These are phyloP conservation scores for Pemphredon lugubris DNA, from an alignment of 2,888 invertebrate species.

Conservation along the genomic window DNA sequence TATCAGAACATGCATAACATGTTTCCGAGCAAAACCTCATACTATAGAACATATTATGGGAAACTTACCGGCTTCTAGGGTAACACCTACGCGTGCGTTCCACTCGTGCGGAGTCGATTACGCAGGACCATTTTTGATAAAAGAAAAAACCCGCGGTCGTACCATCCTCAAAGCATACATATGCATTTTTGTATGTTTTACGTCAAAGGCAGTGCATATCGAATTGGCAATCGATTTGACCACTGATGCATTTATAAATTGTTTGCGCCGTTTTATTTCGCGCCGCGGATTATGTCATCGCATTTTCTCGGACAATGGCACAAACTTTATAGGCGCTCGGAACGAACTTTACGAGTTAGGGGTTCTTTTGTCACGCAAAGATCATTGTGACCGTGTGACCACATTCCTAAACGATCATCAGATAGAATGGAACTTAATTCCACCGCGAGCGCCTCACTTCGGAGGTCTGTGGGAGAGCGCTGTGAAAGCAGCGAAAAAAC, in stretches of 20 bases:
- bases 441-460: slow-evolving; percentile 2
- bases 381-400: background rate
- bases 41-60: background rate
- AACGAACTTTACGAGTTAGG: background rate
- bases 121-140: slow-evolving; percentile 1
- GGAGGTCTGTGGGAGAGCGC: slow-evolving; percentile 5
- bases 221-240: background rate
- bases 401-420: background rate
- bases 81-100: too few relatives aligned
- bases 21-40: background rate
- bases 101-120: background rate
- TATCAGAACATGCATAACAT: background rate
- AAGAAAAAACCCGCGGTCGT: too few relatives aligned
- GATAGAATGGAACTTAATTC: too few relatives aligned
- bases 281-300: background rate
- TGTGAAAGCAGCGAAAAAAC: background rate
- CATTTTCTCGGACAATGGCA: slow-evolving; percentile 4
- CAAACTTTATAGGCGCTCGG: slow-evolving; percentile 1
- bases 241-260: background rate
- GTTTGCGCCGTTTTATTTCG: background rate
- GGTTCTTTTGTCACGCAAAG: background rate
- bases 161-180: slow-evolving; percentile 3
- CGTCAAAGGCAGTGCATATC: too few relatives aligned
- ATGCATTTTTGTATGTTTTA: slow-evolving; percentile 1
- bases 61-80: background rate